Evolutionary conservation across 2,888 invertebrate species (phyloP), one percentile per base, ranked within the genome.

Genomic region (Schizotus pectinicornis): DNA sequence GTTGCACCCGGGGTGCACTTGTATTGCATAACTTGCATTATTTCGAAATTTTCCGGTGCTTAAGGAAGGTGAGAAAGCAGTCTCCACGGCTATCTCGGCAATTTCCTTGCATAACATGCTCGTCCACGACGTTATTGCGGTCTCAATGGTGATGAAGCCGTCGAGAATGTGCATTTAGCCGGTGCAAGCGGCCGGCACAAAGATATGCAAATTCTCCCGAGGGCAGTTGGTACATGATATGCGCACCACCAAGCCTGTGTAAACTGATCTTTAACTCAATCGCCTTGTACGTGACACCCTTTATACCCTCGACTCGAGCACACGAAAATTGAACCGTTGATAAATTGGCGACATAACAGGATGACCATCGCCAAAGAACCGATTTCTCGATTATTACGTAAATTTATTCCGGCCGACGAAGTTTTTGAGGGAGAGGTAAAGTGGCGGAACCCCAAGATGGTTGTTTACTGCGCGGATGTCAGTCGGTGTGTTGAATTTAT

Each of bases 221-320:
- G 45, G 33, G 14, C 14, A 45, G 11, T 45, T 45, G 13, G 6
- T 32, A n/a, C 12, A 32, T 43, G 11, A 43, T 43, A 3, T 9
- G n/a, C 9, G 8, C 31, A 7, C 2, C 13, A 42, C 22, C 22
- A 22, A 30, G 31, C 30, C 22, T 7, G 11, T 6, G n/a, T 58
- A 56, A 62, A 57, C 56, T 51, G 56, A 51, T 62, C 55, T 60
- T 49, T 56, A 62, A 62, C 62, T 62, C 48, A 58, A 60, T 64
- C 60, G 61, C 52, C 38, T 11, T 13, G 7, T 9, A 37, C 3
- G 11, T 6, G 36, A 35, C 36, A 11, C 56, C 56, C 54, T 37
- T 56, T 63, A 56, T 67, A 62, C 61, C 64, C 63, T 61, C 62
- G 62, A 67, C 64, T 63, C 48, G 58, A 42, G 30, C 22, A 30